A percentile compares a stretch with the other conserved stretches of the same genome.
These are phyloP conservation scores for Hermetia illucens DNA, from an alignment of 1,140 invertebrate genomes.

Conservation along the genomic window DNA sequence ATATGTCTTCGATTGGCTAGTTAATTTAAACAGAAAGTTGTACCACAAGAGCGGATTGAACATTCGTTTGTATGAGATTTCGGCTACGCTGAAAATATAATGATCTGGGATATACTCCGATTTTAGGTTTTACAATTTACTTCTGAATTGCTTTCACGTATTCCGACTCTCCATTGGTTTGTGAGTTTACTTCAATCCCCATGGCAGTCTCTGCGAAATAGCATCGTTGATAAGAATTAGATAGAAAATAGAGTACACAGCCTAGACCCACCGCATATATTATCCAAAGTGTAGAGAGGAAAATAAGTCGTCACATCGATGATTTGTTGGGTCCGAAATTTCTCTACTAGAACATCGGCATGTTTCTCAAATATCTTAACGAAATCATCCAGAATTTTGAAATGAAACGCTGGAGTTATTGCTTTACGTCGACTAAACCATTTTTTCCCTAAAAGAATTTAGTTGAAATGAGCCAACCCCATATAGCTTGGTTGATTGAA, in stretches of 20 bases:
- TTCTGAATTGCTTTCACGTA: slow-evolving; percentile 51
- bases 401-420: slow-evolving; percentile 63
- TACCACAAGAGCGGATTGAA: slow-evolving; percentile 24
- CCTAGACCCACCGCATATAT: slow-evolving; percentile 54
- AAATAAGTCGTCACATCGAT: slow-evolving; percentile 50
- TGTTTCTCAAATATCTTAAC: slow-evolving; percentile 57
- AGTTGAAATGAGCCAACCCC: not conserved
- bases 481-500: not conserved
- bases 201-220: slow-evolving; percentile 55
- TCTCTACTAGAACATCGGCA: slow-evolving; percentile 39
- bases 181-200: slow-evolving; percentile 55
- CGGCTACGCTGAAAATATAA: not conserved
- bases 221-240: not conserved
- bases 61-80: slow-evolving; percentile 13
- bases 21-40: slow-evolving; percentile 28
- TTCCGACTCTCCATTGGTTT: slow-evolving; percentile 43
- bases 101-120: not conserved
- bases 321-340: slow-evolving; percentile 26
- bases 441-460: slow-evolving; percentile 29
- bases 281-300: slow-evolving; percentile 57
- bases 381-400: slow-evolving; percentile 58
- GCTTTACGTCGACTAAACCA: slow-evolving; percentile 58
- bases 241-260: not conserved
- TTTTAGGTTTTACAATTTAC: slow-evolving; percentile 27
- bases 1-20: slow-evolving; percentile 31